Conservation (phyloP, 2,797 vertebrate species). For the Molothrus ater region DNA sequence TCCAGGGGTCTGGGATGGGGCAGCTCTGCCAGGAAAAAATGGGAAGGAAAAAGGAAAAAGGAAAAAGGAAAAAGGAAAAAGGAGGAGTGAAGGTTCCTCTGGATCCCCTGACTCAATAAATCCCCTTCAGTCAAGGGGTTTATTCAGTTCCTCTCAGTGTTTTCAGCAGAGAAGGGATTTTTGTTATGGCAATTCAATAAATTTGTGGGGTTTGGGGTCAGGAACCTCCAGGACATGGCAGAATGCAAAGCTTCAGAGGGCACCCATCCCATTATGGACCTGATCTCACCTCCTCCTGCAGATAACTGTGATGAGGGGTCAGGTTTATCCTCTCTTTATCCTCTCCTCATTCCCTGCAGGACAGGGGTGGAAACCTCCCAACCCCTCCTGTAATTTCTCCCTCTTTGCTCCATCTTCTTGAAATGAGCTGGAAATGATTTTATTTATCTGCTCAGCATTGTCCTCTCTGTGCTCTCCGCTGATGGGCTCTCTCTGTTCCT, state of each 20-base stretch:
- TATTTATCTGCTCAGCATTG: not conserved
- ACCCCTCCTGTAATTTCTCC: not conserved
- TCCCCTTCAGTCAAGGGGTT: conserved; percentile 8
- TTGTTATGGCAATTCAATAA: not conserved
- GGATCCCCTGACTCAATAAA: conserved; percentile 11
- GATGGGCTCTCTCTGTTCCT: not conserved
- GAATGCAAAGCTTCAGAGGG: conserved; percentile 9
- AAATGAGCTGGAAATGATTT: conserved; percentile 3
- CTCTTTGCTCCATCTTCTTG: not conserved
- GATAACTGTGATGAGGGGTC: not conserved
- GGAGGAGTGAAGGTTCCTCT: not conserved
- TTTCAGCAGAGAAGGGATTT: conserved; percentile 12
- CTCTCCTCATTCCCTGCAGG: not conserved
- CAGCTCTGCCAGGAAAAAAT: not conserved
- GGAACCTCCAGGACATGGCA: not conserved
- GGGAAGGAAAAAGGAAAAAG: not conserved
- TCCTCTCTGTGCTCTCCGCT: not conserved
- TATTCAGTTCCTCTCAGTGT: not conserved
- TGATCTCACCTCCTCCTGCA: not conserved
- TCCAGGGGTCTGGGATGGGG: not conserved
- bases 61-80: not conserved
- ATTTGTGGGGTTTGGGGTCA: conserved; percentile 10
- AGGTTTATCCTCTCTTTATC: not conserved
- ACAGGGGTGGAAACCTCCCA: not conserved
- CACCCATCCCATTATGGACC: not conserved